Evolutionary conservation across 2,113 vertebrate genomes (phyloP).

Genomic region (Sphyrna mokarran): DNA sequence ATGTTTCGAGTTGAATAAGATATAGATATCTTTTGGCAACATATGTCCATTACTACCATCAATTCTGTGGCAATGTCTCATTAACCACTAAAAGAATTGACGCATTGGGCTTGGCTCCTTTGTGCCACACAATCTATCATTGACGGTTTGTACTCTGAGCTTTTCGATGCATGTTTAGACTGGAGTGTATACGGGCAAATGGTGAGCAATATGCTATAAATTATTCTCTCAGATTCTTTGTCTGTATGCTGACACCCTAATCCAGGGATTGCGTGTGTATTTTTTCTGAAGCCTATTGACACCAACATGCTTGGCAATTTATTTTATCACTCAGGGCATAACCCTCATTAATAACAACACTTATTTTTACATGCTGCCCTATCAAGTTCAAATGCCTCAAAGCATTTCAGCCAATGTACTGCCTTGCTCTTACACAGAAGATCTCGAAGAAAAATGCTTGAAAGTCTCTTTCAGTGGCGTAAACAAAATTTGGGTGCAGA

Average conservation of each 20-base stretch:
- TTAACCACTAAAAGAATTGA: not conserved
- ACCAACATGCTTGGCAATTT: not conserved
- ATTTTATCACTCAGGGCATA: slow-evolving; percentile 2
- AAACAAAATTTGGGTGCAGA: not conserved
- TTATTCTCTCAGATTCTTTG: not conserved
- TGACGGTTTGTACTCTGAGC: not conserved
- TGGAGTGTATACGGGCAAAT: not conserved
- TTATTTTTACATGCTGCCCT: not conserved
- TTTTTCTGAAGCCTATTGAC: not conserved
- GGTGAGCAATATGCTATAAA: not conserved
- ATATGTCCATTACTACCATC: not conserved
- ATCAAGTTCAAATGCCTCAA: not conserved
- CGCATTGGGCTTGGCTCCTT: not conserved
- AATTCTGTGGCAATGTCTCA: not conserved
- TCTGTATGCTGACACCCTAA: not conserved
- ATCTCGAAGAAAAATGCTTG: not conserved
- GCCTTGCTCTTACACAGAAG: not conserved
- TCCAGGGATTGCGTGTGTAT: not conserved
- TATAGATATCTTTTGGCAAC: slow-evolving; percentile 25
- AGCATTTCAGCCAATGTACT: not conserved
- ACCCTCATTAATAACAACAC: not conserved
- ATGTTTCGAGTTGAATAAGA: slow-evolving; percentile 21
- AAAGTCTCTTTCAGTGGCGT: not conserved
- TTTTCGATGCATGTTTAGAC: not conserved
- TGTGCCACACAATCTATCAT: not conserved